Conservation (phyloP, 35 echinoderm and acorn worm genomes). For the Acanthaster planci region DNA sequence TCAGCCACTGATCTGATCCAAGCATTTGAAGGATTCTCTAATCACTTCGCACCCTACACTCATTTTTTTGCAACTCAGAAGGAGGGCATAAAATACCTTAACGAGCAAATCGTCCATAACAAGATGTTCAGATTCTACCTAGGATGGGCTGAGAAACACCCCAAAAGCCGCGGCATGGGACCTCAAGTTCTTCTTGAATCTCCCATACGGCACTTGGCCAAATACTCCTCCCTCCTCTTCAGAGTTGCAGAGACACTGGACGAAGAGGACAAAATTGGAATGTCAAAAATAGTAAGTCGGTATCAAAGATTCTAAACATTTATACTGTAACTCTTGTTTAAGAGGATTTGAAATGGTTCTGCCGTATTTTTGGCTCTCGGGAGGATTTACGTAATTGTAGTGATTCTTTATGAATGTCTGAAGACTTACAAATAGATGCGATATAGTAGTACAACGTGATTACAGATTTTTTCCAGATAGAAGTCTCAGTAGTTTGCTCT, state of each 20-base stretch:
- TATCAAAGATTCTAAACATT: no score
- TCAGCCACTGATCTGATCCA: no score
- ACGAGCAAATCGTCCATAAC: slow-evolving; percentile 52
- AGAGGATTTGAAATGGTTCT: no score
- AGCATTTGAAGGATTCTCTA: no score
- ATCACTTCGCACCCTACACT: slow-evolving; percentile 44
- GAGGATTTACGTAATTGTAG: no score
- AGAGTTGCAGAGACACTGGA: slow-evolving; percentile 67
- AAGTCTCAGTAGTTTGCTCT: no score
- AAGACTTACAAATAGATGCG: no score
- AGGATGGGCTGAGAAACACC: slow-evolving; percentile 67
- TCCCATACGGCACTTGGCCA: slow-evolving; percentile 83
- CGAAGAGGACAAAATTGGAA: slow-evolving; percentile 38
- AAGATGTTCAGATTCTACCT: slow-evolving; percentile 57
- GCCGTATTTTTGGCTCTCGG: no score
- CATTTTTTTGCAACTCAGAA: slow-evolving; percentile 66
- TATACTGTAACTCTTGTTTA: no score
- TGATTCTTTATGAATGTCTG: no score
- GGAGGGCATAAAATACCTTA: slow-evolving; percentile 62
- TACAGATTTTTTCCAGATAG: no score
- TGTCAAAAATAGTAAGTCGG: slow-evolving; percentile 52
- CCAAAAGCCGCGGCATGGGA: slow-evolving; percentile 35
- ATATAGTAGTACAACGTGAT: no score
- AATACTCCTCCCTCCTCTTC: slow-evolving; percentile 71
- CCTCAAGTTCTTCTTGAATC: slow-evolving; percentile 70